phyloP scores from a whole-genome alignment of 2,797 vertebrate species.

The Syncerus caffer region DNA sequence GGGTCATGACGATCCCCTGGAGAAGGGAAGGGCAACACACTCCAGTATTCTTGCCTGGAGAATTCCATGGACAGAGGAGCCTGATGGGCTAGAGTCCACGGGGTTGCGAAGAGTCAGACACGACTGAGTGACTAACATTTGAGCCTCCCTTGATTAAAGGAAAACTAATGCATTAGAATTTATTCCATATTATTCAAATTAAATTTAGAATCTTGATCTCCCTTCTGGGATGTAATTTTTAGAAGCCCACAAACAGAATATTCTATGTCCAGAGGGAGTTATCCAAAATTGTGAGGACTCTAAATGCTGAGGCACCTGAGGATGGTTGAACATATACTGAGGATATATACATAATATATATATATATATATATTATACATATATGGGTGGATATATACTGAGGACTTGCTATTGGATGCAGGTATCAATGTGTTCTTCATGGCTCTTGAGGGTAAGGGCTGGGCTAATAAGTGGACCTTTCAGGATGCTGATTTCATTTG shows the following conservation, averaged over 20 bases:
- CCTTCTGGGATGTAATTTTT: neutral
- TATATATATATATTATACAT: too few relatives aligned
- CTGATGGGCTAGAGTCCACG: neutral
- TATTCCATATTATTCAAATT: neutral
- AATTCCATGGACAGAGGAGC: neutral
- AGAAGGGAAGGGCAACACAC: neutral
- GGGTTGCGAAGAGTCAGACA: neutral
- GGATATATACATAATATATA: neutral
- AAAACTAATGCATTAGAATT: neutral
- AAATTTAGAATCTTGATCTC: neutral
- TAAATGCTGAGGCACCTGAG: neutral
- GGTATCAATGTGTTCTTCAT: neutral
- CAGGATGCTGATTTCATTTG: slow-evolving; percentile 6
- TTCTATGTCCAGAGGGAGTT: neutral
- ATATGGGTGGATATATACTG: neutral
- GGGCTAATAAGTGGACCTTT: neutral
- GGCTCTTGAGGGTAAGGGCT: neutral
- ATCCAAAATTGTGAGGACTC: neutral
- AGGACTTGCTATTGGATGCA: neutral
- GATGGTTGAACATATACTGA: neutral
- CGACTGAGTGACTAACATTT: neutral
- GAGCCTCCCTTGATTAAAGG: neutral
- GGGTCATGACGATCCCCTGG: neutral
- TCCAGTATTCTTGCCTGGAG: neutral
- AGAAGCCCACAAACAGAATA: neutral